Evolutionary conservation across 2,797 vertebrate species (phyloP).

Genomic region (Leuciscus waleckii): DNA sequence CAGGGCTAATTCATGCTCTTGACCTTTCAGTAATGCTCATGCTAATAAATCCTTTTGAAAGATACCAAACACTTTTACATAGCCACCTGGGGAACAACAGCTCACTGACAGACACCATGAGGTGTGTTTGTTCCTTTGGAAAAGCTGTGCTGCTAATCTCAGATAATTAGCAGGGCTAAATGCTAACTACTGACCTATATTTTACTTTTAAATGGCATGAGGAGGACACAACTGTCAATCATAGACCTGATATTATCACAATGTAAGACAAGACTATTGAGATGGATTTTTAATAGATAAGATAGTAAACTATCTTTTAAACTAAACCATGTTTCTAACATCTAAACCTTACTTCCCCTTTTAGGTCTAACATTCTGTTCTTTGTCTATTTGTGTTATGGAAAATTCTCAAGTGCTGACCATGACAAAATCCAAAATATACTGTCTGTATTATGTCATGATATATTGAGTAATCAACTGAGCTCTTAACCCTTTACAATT

Average conservation of each 20-base stretch:
- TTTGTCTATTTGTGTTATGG: too few relatives aligned
- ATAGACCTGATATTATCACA: conserved; percentile 5
- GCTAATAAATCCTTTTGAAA: conserved; percentile 16
- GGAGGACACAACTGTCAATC: not conserved
- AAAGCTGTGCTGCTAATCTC: not conserved
- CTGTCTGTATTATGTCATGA: too few relatives aligned
- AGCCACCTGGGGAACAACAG: not conserved
- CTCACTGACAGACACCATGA: conserved; percentile 7
- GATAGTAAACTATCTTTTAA: too few relatives aligned
- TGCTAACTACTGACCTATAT: conserved; percentile 5
- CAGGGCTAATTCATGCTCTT: not conserved
- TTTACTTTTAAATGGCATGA: not conserved
- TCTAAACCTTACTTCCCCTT: too few relatives aligned
- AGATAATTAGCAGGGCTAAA: conserved; percentile 18
- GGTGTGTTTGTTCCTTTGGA: not conserved
- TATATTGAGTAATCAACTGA: too few relatives aligned
- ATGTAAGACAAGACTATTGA: not conserved
- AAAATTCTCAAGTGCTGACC: too few relatives aligned
- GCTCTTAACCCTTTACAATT: too few relatives aligned
- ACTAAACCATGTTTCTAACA: too few relatives aligned
- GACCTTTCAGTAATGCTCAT: conserved; percentile 1
- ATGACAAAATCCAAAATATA: too few relatives aligned
- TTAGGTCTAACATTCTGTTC: too few relatives aligned
- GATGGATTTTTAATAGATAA: too few relatives aligned
- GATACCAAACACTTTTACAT: not conserved